Percentiles rank a stretch among this genome's conserved stretches.
Evolutionary conservation across 2,888 invertebrate genomes (phyloP).

Genomic region (Oscheius onirici): DNA sequence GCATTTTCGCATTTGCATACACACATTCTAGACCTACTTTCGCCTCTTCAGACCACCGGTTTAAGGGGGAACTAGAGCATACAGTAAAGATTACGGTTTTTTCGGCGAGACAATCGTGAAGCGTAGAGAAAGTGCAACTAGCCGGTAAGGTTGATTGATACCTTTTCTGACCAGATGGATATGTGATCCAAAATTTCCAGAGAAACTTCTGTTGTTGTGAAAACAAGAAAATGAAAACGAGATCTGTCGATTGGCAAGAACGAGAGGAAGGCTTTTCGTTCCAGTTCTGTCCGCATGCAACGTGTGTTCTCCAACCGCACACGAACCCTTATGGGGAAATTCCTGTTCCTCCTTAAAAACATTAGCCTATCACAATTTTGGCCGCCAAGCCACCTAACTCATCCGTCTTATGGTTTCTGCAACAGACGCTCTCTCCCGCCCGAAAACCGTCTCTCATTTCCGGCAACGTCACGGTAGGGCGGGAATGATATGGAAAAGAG

Average conservation of each 20-base stretch:
- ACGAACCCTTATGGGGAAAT: not conserved
- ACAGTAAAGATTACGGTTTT: slow-evolving; percentile 23
- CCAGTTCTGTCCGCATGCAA: slow-evolving; percentile 22
- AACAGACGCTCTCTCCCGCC: no score
- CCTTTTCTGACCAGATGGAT: not conserved
- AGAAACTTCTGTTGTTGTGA: not conserved
- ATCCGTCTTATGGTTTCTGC: no score
- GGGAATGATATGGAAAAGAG: slow-evolving; percentile 1
- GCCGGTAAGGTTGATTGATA: slow-evolving; percentile 2
- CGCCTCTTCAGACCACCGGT: slow-evolving; percentile 7
- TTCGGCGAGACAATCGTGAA: not conserved
- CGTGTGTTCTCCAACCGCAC: not conserved
- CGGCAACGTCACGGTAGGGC: slow-evolving; percentile 20
- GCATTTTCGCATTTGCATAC: slow-evolving; percentile 24
- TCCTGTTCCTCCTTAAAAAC: slow-evolving; percentile 11
- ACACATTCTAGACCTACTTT: slow-evolving; percentile 7
- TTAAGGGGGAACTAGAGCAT: slow-evolving; percentile 11
- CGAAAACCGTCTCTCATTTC: not conserved
- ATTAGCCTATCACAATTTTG: no score
- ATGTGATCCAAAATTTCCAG: not conserved
- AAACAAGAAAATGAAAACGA: not conserved
- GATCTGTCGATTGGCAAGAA: no score
- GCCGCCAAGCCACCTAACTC: no score
- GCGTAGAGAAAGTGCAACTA: slow-evolving; percentile 20
- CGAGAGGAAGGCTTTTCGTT: slow-evolving; percentile 19